Evolutionary conservation across 1,140 invertebrate genomes (phyloP).

Genomic region (Idris sp.): DNA sequence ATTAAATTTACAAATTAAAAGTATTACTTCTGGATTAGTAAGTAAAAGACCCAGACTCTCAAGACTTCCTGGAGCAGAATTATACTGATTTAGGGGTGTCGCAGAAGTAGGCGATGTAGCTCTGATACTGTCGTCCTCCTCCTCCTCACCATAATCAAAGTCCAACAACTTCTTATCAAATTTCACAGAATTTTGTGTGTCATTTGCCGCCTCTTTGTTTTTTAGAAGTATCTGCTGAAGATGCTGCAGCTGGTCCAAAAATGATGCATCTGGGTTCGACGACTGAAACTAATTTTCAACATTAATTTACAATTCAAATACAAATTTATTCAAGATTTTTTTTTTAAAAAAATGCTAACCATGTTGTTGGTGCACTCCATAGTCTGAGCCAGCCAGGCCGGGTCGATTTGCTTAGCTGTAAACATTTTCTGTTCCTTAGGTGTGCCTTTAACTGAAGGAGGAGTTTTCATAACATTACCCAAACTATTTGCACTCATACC

Average conservation of each 20-base stretch:
- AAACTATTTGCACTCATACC: constrained; percentile 70
- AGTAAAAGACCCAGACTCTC: constrained; percentile 74
- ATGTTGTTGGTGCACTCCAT: constrained; percentile 75
- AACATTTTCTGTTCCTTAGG: constrained; percentile 75
- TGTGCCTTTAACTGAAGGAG: constrained; percentile 71
- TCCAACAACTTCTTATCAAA: constrained; percentile 89
- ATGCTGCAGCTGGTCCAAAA: constrained; percentile 81
- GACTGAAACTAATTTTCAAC: too few species aligned
- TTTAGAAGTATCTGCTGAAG: constrained; percentile 81
- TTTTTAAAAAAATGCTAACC: constrained; percentile 55
- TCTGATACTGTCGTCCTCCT: constrained; percentile 83
- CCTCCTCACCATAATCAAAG: constrained; percentile 91
- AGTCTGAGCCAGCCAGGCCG: constrained; percentile 75
- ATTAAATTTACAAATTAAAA: too few species aligned
- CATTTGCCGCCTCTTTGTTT: constrained; percentile 75
- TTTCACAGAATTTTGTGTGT: constrained; percentile 78
- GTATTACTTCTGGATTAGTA: constrained; percentile 76
- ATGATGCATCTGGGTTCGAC: constrained; percentile 71
- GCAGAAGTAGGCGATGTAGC: constrained; percentile 68
- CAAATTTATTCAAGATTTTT: too few species aligned
- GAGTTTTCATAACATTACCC: constrained; percentile 70
- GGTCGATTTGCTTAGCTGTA: constrained; percentile 75
- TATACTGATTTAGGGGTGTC: constrained; percentile 67
- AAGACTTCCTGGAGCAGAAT: constrained; percentile 67
- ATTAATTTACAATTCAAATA: too few species aligned